These are phyloP conservation scores for Pseudococcus longispinus DNA, from an alignment of 2,888 invertebrate genomes.

Conservation along the genomic window DNA sequence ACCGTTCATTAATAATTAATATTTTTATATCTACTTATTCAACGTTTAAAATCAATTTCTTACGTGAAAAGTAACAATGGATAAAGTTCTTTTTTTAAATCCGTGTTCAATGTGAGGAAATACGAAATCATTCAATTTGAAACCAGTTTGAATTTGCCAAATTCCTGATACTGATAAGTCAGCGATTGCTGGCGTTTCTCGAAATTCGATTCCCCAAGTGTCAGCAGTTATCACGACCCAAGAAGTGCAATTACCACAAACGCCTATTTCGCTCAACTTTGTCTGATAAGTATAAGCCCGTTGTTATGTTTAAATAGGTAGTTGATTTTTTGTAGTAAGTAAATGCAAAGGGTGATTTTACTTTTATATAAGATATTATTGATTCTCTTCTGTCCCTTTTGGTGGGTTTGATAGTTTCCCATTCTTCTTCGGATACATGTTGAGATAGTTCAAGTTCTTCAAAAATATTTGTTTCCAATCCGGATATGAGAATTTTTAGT, in stretches of 20 bases:
- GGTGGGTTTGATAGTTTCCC: conserved; percentile 78
- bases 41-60: conserved; percentile 61
- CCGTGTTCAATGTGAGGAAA: conserved; percentile 83
- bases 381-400: conserved; percentile 72
- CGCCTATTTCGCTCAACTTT: conserved; percentile 62
- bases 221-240: conserved; percentile 69
- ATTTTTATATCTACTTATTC: not conserved
- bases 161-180: conserved; percentile 69
- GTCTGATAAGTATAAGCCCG: conserved; percentile 60
- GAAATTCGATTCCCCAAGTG: conserved; percentile 66
- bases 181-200: conserved; percentile 37
- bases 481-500: conserved; percentile 71
- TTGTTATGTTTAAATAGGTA: not conserved
- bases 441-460: conserved; percentile 77
- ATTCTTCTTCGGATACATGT: conserved; percentile 83
- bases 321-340: not conserved
- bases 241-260: conserved; percentile 68
- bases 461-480: conserved; percentile 72
- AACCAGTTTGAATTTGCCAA: conserved; percentile 78
- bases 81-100: conserved; percentile 76
- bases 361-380: conserved; percentile 73
- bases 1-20: conserved; percentile 59
- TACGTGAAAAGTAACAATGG: conserved; percentile 81
- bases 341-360: conserved; percentile 62
- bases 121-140: conserved; percentile 72